These are phyloP conservation scores for Platyscapa corneri DNA, from an alignment of 1,140 invertebrate species.

Conservation along the genomic window DNA sequence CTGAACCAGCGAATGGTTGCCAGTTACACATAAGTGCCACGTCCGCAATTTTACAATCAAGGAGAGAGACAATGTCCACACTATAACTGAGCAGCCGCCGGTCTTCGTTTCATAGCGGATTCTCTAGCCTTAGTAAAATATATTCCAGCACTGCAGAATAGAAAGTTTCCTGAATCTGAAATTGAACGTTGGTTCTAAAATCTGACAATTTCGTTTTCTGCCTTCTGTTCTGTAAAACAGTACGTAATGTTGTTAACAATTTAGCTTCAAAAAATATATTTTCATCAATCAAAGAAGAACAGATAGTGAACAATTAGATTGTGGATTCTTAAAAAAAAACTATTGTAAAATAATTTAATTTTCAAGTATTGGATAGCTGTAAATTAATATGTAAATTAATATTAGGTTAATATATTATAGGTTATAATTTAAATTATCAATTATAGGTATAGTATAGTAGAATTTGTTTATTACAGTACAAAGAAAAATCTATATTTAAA, in stretches of 20 bases:
- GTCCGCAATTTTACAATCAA: conserved; percentile 42
- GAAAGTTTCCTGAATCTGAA: background rate
- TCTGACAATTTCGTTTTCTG: background rate
- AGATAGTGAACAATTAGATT: too few species aligned
- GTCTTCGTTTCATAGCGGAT: background rate
- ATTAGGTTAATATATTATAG: too few species aligned
- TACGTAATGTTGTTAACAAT: too few species aligned
- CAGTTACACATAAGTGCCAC: background rate
- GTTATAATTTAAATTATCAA: too few species aligned
- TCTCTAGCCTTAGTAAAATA: conserved; percentile 15
- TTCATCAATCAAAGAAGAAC: too few species aligned
- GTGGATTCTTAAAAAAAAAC: too few species aligned
- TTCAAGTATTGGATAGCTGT: too few species aligned
- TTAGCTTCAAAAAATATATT: too few species aligned
- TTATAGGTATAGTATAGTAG: background rate
- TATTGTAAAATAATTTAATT: too few species aligned
- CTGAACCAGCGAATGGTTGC: background rate
- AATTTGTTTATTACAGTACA: conserved; percentile 6
- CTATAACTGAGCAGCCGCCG: background rate
- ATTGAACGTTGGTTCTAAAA: background rate
- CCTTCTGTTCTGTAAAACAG: too few species aligned
- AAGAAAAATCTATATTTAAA: background rate
- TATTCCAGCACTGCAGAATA: background rate
- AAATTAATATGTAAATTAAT: too few species aligned
- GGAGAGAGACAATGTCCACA: conserved; percentile 18